Conservation (phyloP, 2,113 vertebrate species). For the Maylandia zebra region DNA sequence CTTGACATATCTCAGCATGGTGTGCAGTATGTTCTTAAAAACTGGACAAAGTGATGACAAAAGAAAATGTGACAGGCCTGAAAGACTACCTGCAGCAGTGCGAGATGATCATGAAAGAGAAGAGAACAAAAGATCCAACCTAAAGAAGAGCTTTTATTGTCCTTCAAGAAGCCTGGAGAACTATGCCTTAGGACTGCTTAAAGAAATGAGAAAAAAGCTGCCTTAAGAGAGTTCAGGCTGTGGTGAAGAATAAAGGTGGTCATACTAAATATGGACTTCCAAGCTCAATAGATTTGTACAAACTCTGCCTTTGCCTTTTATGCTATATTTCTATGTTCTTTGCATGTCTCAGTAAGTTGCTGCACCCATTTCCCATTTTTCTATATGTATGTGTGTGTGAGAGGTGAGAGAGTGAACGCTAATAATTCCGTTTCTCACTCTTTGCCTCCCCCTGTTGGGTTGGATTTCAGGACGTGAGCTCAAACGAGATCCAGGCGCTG, state of each 20-base stretch:
- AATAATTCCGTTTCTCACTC: neutral
- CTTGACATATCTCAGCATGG: neutral
- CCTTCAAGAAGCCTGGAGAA: neutral
- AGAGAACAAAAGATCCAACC: neutral
- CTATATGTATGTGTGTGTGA: neutral
- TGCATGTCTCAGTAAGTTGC: neutral
- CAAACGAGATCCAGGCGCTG: slow-evolving; percentile 95
- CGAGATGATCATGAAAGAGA: neutral
- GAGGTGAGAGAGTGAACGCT: neutral
- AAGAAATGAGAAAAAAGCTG: neutral
- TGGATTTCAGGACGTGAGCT: slow-evolving; percentile 85
- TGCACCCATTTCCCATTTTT: neutral
- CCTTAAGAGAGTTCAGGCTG: neutral
- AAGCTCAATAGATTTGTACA: neutral
- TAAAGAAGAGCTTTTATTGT: neutral
- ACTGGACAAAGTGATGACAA: neutral
- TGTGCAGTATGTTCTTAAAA: neutral
- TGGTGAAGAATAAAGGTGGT: neutral
- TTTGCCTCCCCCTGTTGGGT: slow-evolving; percentile 22
- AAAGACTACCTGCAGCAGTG: neutral
- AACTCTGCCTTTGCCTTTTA: neutral
- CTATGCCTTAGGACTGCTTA: neutral
- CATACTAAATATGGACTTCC: neutral
- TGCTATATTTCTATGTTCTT: neutral
- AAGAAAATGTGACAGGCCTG: neutral